phyloP scores from a whole-genome alignment of 2,113 vertebrate genomes.

The Ammodytes marinus region DNA sequence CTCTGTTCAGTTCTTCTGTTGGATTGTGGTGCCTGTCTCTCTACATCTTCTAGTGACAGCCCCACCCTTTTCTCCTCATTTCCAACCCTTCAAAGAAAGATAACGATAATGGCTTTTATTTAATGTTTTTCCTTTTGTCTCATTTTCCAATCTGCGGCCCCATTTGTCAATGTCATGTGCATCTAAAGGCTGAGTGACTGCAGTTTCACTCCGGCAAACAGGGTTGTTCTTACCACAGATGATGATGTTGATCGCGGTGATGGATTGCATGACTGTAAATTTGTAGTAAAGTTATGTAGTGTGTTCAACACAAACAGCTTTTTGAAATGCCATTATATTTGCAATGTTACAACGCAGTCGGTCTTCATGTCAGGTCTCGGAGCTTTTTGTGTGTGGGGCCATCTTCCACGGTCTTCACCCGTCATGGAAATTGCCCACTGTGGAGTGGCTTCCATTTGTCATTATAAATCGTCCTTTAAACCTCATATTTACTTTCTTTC shows the following conservation, averaged over 20 bases:
- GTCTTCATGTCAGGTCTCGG: slow-evolving; percentile 5
- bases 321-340: slow-evolving; percentile 29
- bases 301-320: slow-evolving; percentile 2
- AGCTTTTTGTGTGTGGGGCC: not conserved
- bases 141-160: slow-evolving; percentile 76
- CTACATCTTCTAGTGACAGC: slow-evolving; percentile 68
- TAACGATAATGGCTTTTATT: slow-evolving; percentile 80
- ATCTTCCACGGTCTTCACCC: not conserved
- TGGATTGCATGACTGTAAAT: slow-evolving; percentile 74
- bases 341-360: slow-evolving; percentile 9
- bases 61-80: slow-evolving; percentile 71
- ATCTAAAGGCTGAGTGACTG: slow-evolving; percentile 74
- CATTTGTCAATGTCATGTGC: slow-evolving; percentile 81
- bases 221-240: slow-evolving; percentile 77
- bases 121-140: slow-evolving; percentile 83
- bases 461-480: slow-evolving; percentile 16
- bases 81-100: slow-evolving; percentile 69
- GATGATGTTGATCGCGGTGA: slow-evolving; percentile 78
- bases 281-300: slow-evolving; percentile 41
- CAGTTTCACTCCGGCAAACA: slow-evolving; percentile 74
- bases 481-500: slow-evolving; percentile 16
- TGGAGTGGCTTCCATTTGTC: not conserved
- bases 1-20: slow-evolving; percentile 64
- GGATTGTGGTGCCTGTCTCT: slow-evolving; percentile 64
- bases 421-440: not conserved